phyloP scores from a whole-genome alignment of 2,888 invertebrate species.

The Helicoverpa assulta region DNA sequence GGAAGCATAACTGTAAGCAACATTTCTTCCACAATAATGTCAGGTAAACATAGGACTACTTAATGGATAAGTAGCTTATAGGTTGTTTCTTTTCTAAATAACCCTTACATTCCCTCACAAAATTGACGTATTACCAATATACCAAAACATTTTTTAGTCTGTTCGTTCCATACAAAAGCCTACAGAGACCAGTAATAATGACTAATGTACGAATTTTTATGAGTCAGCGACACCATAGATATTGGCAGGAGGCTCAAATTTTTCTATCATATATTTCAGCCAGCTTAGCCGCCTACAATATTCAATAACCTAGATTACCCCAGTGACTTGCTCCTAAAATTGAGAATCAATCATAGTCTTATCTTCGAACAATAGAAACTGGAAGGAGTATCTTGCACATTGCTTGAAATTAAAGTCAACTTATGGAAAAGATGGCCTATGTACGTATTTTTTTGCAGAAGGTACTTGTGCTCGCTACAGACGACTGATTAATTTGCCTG shows the following conservation, averaged over 20 bases:
- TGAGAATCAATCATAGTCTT: conserved; percentile 53
- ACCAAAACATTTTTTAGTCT: no score
- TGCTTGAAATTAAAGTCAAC: neutral
- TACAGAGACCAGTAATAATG: neutral
- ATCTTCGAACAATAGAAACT: conserved; percentile 16
- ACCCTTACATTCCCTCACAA: no score
- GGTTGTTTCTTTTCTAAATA: no score
- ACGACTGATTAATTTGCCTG: no score
- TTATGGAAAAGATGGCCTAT: neutral
- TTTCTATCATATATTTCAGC: conserved; percentile 16
- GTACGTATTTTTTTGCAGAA: no score
- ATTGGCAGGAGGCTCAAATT: conserved; percentile 3
- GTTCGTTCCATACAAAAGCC: neutral
- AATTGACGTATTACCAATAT: no score
- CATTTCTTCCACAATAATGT: no score
- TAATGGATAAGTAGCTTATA: no score
- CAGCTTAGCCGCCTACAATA: conserved; percentile 28
- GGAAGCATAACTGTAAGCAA: no score
- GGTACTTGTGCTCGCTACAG: neutral
- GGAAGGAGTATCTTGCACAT: conserved; percentile 13
- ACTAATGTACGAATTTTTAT: neutral
- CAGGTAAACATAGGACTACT: no score
- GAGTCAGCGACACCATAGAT: conserved; percentile 2
- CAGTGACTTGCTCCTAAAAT: conserved; percentile 55
- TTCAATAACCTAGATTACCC: conserved; percentile 57